Percentiles rank a stretch among this genome's conserved stretches.
phyloP scores from a whole-genome alignment of 53 echinoderm and acorn worm species.

The Antedon mediterranea region DNA sequence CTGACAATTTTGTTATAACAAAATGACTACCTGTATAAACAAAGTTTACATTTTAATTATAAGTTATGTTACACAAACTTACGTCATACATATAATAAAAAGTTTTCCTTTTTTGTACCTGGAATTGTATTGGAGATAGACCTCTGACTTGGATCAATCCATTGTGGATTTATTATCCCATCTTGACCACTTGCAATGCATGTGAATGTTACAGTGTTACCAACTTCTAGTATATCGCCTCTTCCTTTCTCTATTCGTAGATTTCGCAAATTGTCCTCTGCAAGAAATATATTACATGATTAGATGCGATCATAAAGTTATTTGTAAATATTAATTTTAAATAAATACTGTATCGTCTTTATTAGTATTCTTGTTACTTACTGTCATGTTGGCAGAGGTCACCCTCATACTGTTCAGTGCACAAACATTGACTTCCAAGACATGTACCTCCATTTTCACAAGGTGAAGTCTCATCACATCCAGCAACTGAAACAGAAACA shows the following conservation, averaged over 20 bases:
- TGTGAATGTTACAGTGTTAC: slow-evolving; percentile 17
- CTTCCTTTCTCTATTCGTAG: background rate
- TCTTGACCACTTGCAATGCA: slow-evolving; percentile 51
- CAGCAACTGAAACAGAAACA: slow-evolving; percentile 24
- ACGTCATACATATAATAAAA: too few relatives aligned
- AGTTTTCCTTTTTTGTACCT: too few relatives aligned
- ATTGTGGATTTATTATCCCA: slow-evolving; percentile 36
- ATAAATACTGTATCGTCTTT: too few relatives aligned
- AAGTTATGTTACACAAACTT: too few relatives aligned
- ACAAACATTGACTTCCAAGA: slow-evolving; percentile 29
- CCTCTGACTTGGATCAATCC: slow-evolving; percentile 28
- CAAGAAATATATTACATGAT: background rate
- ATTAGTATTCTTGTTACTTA: slow-evolving; percentile 9
- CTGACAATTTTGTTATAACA: background rate
- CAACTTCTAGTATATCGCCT: background rate
- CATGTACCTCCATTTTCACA: slow-evolving; percentile 80
- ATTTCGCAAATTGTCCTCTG: background rate
- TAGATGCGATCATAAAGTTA: background rate
- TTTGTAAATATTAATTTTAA: too few relatives aligned
- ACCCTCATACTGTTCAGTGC: slow-evolving; percentile 39
- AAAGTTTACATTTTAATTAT: too few relatives aligned
- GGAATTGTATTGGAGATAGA: background rate
- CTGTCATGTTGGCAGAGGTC: slow-evolving; percentile 54
- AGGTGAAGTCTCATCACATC: slow-evolving; percentile 38
- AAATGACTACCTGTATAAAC: background rate